phyloP scores from a whole-genome alignment of 2,113 vertebrate genomes.

The Vidua chalybeata region DNA sequence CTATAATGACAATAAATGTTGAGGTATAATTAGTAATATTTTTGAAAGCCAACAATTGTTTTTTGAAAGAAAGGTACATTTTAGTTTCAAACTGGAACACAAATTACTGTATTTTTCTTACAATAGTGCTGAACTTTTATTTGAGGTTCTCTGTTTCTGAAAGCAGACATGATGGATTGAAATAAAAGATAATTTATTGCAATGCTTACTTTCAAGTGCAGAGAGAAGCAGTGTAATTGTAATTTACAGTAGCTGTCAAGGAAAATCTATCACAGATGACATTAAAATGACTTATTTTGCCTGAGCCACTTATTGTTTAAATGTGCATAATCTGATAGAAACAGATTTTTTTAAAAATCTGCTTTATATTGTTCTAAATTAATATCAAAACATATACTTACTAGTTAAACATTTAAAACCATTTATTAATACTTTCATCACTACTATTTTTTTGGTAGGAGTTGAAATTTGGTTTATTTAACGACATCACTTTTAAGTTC shows the following conservation, averaged over 20 bases:
- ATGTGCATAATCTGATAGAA: constrained; percentile 84
- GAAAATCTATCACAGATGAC: constrained; percentile 84
- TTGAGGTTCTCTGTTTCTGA: constrained; percentile 80
- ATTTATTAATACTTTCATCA: constrained; percentile 76
- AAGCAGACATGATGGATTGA: constrained; percentile 84
- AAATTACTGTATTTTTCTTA: constrained; percentile 85
- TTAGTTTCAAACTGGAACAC: constrained; percentile 78
- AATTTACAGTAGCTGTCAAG: constrained; percentile 87
- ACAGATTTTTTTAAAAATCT: constrained; percentile 69
- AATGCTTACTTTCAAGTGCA: constrained; percentile 83
- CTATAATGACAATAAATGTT: constrained; percentile 70
- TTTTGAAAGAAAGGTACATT: constrained; percentile 74
- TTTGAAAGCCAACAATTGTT: constrained; percentile 77
- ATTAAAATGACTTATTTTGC: constrained; percentile 88
- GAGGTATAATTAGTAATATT: constrained; percentile 78
- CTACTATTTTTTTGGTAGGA: constrained; percentile 56
- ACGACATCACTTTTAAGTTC: constrained; percentile 40
- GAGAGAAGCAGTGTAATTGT: constrained; percentile 83
- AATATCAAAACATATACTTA: constrained; percentile 84
- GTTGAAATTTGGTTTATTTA: constrained; percentile 69
- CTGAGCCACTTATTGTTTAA: constrained; percentile 84
- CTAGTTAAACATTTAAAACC: constrained; percentile 78
- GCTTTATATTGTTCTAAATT: constrained; percentile 81
- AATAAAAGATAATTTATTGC: constrained; percentile 89
- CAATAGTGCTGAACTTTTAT: constrained; percentile 80